These are phyloP conservation scores for Cairina moschata DNA, from an alignment of 2,113 vertebrate species.

Conservation along the genomic window DNA sequence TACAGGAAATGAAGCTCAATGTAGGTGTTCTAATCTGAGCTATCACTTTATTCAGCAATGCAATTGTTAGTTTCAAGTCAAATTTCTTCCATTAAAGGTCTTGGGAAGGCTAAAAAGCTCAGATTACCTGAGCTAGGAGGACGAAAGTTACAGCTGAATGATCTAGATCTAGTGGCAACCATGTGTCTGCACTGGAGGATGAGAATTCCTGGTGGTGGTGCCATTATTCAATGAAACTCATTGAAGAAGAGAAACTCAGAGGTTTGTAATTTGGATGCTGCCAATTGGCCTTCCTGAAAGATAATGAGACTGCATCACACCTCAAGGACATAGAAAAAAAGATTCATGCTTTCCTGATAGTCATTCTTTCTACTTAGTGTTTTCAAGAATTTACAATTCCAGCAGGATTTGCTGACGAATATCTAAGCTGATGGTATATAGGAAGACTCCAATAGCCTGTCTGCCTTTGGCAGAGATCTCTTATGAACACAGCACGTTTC, in stretches of 20 bases:
- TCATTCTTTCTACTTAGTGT: neutral
- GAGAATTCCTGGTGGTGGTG: neutral
- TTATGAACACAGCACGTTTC: neutral
- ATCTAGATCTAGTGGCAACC: neutral
- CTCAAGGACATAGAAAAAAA: neutral
- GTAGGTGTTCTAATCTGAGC: neutral
- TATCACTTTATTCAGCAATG: neutral
- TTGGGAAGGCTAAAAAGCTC: neutral
- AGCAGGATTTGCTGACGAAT: neutral
- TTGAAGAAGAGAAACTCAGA: neutral
- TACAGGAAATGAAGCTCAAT: neutral
- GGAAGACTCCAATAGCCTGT: neutral
- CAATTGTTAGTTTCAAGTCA: neutral
- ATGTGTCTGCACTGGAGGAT: rapidly evolving
- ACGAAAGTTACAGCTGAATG: neutral
- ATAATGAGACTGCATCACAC: neutral
- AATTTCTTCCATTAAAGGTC: neutral
- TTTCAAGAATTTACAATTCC: neutral
- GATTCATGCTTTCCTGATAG: neutral
- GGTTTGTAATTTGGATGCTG: neutral
- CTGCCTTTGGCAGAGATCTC: neutral
- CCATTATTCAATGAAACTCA: neutral
- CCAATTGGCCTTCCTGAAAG: neutral
- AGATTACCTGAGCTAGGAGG: neutral
- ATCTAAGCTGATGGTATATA: neutral